These are phyloP conservation scores for Hydropsyche betteni DNA, from an alignment of 2,888 invertebrate genomes.

Conservation along the genomic window DNA sequence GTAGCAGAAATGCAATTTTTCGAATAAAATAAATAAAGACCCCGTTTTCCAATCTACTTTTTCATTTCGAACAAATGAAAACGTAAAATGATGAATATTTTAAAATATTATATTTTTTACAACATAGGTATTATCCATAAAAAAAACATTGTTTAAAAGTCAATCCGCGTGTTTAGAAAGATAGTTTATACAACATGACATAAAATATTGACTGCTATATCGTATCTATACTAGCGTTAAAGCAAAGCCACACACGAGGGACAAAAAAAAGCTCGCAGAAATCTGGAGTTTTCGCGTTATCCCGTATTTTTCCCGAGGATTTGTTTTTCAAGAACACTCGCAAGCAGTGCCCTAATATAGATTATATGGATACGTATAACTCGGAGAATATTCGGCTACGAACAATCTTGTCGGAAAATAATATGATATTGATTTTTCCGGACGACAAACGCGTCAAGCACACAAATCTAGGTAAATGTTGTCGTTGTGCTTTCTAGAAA, in stretches of 20 bases:
- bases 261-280: not conserved
- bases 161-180: not conserved
- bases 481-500: not conserved
- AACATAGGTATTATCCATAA: no score
- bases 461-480: conserved; percentile 18
- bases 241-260: not conserved
- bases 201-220: conserved; percentile 11
- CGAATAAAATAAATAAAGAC: no score
- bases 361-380: not conserved
- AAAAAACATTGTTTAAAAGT: not conserved
- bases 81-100: no score
- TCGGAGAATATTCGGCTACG: not conserved
- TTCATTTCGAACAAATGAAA: no score
- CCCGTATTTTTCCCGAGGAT: conserved; percentile 27
- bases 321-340: conserved; percentile 26
- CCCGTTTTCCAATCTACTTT: no score
- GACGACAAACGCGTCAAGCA: not conserved
- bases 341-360: conserved; percentile 5
- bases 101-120: no score
- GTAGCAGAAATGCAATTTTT: no score
- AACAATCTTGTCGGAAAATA: conserved; percentile 28
- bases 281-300: conserved; percentile 22
- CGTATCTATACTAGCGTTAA: not conserved
- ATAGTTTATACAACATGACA: not conserved
- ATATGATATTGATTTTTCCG: conserved; percentile 26